Evolutionary conservation across 2,888 invertebrate species (phyloP).

Genomic region (Belgica antarctica): DNA sequence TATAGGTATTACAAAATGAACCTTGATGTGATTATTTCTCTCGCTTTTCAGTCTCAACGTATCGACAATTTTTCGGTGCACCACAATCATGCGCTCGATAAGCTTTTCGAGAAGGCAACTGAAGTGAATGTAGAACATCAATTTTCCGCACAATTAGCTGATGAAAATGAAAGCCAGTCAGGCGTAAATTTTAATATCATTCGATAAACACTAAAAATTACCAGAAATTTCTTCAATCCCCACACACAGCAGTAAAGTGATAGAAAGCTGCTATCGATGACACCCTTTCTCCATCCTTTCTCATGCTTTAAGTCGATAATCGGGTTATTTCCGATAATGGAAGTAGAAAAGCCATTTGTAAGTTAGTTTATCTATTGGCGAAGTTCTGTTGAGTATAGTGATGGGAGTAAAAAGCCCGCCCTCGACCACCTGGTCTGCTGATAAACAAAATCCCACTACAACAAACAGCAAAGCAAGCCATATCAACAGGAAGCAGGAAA

Average conservation of each 20-base stretch:
- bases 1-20: background rate
- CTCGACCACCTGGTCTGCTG: too few relatives aligned
- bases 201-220: constrained; percentile 32
- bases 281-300: background rate
- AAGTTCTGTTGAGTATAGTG: too few relatives aligned
- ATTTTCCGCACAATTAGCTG: constrained; percentile 38
- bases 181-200: constrained; percentile 34
- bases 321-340: constrained; percentile 28
- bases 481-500: constrained; percentile 38
- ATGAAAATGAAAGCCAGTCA: constrained; percentile 20
- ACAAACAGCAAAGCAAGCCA: too few relatives aligned
- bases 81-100: background rate
- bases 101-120: background rate
- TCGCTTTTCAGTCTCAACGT: background rate
- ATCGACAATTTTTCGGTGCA: too few relatives aligned
- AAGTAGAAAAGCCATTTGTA: background rate
- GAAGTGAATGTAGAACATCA: background rate
- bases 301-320: constrained; percentile 9
- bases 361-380: background rate
- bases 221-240: constrained; percentile 6
- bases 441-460: too few relatives aligned
- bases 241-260: background rate
- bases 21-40: background rate
- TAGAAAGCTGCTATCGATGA: background rate
- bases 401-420: too few relatives aligned